Conservation (phyloP, 2,113 vertebrate genomes). For the Megalops atlanticus region DNA sequence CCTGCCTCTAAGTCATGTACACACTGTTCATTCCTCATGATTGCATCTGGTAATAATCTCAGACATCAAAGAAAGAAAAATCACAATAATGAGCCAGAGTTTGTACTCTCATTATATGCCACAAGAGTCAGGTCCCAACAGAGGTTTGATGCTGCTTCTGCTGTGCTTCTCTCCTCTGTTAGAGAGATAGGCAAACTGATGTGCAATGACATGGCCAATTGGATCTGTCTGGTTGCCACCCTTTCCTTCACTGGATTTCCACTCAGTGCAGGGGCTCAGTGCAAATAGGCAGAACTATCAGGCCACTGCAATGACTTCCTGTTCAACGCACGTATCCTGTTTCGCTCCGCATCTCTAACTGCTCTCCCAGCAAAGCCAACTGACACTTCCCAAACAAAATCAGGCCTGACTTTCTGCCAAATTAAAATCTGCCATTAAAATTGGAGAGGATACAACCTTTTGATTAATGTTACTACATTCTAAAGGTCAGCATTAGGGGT, state of each 20-base stretch:
- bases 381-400: background rate
- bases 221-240: background rate
- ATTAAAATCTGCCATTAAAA: background rate
- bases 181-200: background rate
- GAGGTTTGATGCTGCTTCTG: background rate
- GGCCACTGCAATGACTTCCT: background rate
- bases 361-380: background rate
- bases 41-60: background rate
- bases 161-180: background rate
- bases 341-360: background rate
- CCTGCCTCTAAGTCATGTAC: background rate
- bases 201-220: background rate
- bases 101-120: background rate
- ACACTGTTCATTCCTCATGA: background rate
- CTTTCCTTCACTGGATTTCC: background rate
- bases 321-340: background rate
- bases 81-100: background rate
- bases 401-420: conserved; percentile 3
- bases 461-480: background rate
- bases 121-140: background rate
- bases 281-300: background rate
- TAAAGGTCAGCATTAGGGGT: too few species aligned
- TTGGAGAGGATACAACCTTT: background rate
- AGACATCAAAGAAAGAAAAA: background rate
- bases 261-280: background rate